Conservation (phyloP, 2,888 invertebrate species). For the Monoplex corrugatus region DNA sequence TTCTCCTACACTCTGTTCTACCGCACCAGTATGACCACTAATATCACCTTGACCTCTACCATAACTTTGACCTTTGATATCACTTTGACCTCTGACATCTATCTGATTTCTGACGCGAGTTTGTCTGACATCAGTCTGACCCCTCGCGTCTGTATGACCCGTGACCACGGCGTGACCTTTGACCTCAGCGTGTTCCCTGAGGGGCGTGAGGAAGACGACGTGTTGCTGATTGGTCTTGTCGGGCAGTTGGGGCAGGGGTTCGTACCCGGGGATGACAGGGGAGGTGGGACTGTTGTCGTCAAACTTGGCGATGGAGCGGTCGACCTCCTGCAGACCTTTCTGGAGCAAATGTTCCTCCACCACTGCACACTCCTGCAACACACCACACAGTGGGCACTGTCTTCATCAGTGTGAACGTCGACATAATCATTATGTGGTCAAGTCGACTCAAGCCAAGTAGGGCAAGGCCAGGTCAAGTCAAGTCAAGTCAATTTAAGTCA, state of each 20-base stretch:
- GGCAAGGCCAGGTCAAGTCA: background rate
- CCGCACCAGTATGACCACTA: too few species aligned
- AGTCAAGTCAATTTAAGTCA: background rate
- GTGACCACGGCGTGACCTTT: too few species aligned
- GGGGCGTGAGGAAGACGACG: background rate
- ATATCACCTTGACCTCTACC: too few species aligned
- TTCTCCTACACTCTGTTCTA: too few species aligned
- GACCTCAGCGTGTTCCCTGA: background rate
- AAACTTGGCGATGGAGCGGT: background rate
- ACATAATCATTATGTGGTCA: background rate
- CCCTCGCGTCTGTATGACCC: too few species aligned
- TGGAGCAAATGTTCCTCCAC: background rate
- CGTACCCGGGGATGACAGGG: constrained; percentile 16
- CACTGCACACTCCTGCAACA: background rate
- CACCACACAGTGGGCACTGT: background rate
- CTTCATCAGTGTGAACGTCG: too few species aligned
- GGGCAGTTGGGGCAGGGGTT: constrained; percentile 1
- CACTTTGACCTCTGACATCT: too few species aligned
- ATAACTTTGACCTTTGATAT: too few species aligned
- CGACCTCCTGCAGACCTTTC: constrained; percentile 6
- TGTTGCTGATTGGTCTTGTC: background rate
- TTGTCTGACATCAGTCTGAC: too few species aligned
- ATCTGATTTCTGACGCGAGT: too few species aligned
- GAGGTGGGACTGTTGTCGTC: constrained; percentile 27
- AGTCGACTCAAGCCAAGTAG: background rate